A percentile compares a stretch with the other conserved stretches of the same genome.
These are phyloP conservation scores for Centropus bengalensis DNA, from an alignment of 2,113 vertebrate species.

Conservation along the genomic window DNA sequence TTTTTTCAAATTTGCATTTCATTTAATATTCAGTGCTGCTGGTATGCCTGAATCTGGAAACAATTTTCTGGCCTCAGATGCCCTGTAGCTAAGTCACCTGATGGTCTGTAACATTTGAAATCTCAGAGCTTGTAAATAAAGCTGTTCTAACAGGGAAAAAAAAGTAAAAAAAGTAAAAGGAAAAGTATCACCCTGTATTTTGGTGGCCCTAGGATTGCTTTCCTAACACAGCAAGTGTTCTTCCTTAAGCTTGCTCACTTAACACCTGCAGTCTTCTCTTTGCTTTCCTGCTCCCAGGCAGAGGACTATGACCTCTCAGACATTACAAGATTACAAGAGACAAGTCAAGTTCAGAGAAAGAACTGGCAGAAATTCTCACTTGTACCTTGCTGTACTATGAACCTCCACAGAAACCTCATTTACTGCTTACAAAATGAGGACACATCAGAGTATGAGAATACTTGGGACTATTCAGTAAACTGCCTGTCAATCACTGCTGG, in stretches of 20 bases:
- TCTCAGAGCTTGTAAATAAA: background rate
- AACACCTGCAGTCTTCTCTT: background rate
- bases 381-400: background rate
- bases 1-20: conserved; percentile 17
- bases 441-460: background rate
- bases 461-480: background rate
- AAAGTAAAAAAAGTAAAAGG: background rate
- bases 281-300: background rate
- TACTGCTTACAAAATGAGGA: background rate
- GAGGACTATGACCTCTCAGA: background rate
- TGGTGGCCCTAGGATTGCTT: background rate
- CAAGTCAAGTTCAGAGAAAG: background rate
- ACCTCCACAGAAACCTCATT: background rate
- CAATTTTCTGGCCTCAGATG: background rate
- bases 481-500: background rate
- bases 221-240: background rate
- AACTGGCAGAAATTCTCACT: background rate
- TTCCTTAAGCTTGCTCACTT: background rate
- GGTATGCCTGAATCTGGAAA: background rate
- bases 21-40: background rate
- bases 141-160: background rate
- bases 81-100: background rate
- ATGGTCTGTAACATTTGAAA: background rate
- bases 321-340: background rate
- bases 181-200: background rate